phyloP scores from a whole-genome alignment of 2,888 invertebrate species.

The Cantharis rustica region DNA sequence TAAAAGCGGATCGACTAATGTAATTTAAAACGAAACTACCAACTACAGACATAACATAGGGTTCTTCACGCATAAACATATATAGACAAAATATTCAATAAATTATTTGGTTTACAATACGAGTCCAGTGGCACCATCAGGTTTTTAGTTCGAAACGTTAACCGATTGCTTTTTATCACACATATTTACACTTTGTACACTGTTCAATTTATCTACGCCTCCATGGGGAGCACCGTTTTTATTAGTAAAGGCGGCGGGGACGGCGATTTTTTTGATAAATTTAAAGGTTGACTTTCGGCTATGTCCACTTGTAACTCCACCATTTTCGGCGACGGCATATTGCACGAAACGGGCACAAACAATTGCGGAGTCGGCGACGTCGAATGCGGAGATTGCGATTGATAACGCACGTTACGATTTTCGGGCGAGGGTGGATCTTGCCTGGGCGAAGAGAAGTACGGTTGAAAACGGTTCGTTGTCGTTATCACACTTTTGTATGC shows the following conservation, averaged over 20 bases:
- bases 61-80: slow-evolving; percentile 43
- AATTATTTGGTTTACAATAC: slow-evolving; percentile 60
- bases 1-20: slow-evolving; percentile 28
- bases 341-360: slow-evolving; percentile 53
- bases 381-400: slow-evolving; percentile 55
- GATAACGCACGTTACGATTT: slow-evolving; percentile 53
- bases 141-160: slow-evolving; percentile 25
- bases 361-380: slow-evolving; percentile 54
- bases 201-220: slow-evolving; percentile 49
- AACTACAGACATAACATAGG: slow-evolving; percentile 42
- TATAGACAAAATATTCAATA: slow-evolving; percentile 44
- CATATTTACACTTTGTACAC: slow-evolving; percentile 46
- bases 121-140: slow-evolving; percentile 55
- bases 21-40: slow-evolving; percentile 39
- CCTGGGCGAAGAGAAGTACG: slow-evolving; percentile 48
- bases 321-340: slow-evolving; percentile 60
- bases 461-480: slow-evolving; percentile 62
- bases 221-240: slow-evolving; percentile 51
- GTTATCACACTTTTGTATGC: slow-evolving; percentile 61
- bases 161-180: slow-evolving; percentile 25
- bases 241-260: slow-evolving; percentile 73
- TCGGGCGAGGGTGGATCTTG: slow-evolving; percentile 52
- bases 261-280: slow-evolving; percentile 85
- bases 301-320: slow-evolving; percentile 83
- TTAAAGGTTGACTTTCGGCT: slow-evolving; percentile 81